Percentiles rank a stretch among this genome's conserved stretches.
These are phyloP conservation scores for Bombyx mandarina DNA, from an alignment of 1,140 invertebrate species.

Conservation along the genomic window DNA sequence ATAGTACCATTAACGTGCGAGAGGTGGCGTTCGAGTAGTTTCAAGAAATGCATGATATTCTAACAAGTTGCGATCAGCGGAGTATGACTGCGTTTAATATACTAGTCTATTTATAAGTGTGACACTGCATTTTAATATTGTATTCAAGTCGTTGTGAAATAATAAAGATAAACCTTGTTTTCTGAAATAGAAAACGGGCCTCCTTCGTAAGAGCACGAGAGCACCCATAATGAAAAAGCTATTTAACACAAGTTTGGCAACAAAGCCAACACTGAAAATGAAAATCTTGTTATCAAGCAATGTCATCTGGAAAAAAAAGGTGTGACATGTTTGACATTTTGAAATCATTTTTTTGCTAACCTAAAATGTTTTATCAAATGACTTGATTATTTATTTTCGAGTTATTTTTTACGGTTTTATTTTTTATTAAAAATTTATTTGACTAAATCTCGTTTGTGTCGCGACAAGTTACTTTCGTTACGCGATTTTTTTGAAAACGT, in stretches of 20 bases:
- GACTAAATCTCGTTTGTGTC: slow-evolving; percentile 64
- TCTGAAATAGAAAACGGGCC: too few species aligned
- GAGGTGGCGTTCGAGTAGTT: too few species aligned
- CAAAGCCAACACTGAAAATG: slow-evolving; percentile 54
- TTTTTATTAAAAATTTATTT: slow-evolving; percentile 48
- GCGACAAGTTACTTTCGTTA: slow-evolving; percentile 30
- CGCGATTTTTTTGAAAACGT: slow-evolving; percentile 41
- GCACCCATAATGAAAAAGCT: neutral
- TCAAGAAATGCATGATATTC: too few species aligned
- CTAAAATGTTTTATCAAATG: slow-evolving; percentile 71
- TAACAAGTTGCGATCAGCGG: too few species aligned
- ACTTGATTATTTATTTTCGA: slow-evolving; percentile 63
- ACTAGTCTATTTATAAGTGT: too few species aligned
- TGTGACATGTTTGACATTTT: slow-evolving; percentile 65
- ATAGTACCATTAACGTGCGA: too few species aligned
- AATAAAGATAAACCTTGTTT: too few species aligned
- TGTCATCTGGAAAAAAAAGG: slow-evolving; percentile 69
- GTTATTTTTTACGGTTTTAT: slow-evolving; percentile 61
- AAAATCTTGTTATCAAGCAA: slow-evolving; percentile 63
- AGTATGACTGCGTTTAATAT: too few species aligned
- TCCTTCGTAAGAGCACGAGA: slow-evolving; percentile 1
- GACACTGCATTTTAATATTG: too few species aligned
- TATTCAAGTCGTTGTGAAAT: too few species aligned
- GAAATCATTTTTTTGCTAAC: slow-evolving; percentile 69
- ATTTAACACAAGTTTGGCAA: slow-evolving; percentile 34